Base-by-base conservation (phyloP, 2,113 vertebrate species). In the Uria lomvia region DNA sequence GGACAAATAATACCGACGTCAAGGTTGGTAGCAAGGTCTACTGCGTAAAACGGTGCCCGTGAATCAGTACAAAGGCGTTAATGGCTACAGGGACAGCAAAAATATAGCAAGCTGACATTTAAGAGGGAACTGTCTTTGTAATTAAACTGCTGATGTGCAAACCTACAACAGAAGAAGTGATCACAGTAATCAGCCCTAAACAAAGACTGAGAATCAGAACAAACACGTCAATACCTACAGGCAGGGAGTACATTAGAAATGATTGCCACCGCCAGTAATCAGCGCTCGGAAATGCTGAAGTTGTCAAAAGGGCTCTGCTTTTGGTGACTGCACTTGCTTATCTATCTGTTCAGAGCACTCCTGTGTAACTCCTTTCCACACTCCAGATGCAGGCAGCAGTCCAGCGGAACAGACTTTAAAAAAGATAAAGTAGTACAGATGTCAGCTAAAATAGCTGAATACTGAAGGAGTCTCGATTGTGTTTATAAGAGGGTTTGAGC, bases 61-160 rank as follows among this genome's bases (percentile, higher is more conserved):
- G 89, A 95, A 73, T 95, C 92, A 95, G 70, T 76, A 82, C 86
- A 92, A 92, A 97, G 74, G 71, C 27, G 2, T 70, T 95, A 92
- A 92, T 62, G 66, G 87, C n/a, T 91, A 92, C 66, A 94, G 66
- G 89, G 74, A 85, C 66, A 95, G 84, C 77, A 97, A 94, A 97
- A 97, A 88, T 88, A 95, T 12, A 96, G 91, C 92, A 92, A 88
- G 66, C 16, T 97, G 97, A 96, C 96, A 96, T 97, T 97, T 97
- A 94, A 92, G 89, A 91, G 77, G 82, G 89, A 78, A 50, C 38
- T 70, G 75, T 82, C 95, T 89, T 95, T 94, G 77, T 76, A 96
- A 92, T 96, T 96, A 95, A 97, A 94, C 55, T 96, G 96, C 88
- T 96, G 90, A 93, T 92, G 90, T 88, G 88, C 86, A 96, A 96